phyloP scores from a whole-genome alignment of 1,140 invertebrate species.

The Drosophila baimaii region DNA sequence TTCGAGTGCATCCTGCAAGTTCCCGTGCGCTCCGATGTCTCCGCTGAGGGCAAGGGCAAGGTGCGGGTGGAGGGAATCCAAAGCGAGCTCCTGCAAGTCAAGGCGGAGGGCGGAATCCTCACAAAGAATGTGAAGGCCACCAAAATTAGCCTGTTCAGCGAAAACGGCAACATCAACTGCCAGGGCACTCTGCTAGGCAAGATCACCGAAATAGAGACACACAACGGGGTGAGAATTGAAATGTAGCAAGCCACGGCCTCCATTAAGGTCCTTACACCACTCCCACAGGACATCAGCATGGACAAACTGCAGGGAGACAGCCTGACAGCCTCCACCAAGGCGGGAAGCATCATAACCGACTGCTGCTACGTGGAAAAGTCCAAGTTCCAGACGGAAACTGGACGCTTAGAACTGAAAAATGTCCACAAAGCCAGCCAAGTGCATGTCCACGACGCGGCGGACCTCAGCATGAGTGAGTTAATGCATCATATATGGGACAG shows the following conservation, averaged over 20 bases:
- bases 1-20: slow-evolving; percentile 66
- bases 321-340: slow-evolving; percentile 60
- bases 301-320: slow-evolving; percentile 77
- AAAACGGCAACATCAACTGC: slow-evolving; percentile 68
- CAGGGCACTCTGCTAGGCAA: slow-evolving; percentile 67
- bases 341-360: slow-evolving; percentile 69
- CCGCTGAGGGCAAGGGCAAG: slow-evolving; percentile 38
- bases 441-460: slow-evolving; percentile 60
- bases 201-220: slow-evolving; percentile 58
- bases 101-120: slow-evolving; percentile 51
- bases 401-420: slow-evolving; percentile 71
- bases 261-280: neutral
- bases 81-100: slow-evolving; percentile 60
- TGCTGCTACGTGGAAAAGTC: slow-evolving; percentile 79
- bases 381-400: slow-evolving; percentile 70
- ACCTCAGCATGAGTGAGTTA: slow-evolving; percentile 76
- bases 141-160: slow-evolving; percentile 53
- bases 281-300: slow-evolving; percentile 61
- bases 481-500: neutral
- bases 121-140: slow-evolving; percentile 69
- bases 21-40: slow-evolving; percentile 63
- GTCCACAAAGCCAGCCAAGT: slow-evolving; percentile 75
- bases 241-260: too few species aligned
- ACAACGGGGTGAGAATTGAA: slow-evolving; percentile 56
- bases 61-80: slow-evolving; percentile 62